Percentiles rank a stretch among this genome's conserved stretches.
Conservation (phyloP, 2,797 vertebrate genomes). For the Semotilus atromaculatus region DNA sequence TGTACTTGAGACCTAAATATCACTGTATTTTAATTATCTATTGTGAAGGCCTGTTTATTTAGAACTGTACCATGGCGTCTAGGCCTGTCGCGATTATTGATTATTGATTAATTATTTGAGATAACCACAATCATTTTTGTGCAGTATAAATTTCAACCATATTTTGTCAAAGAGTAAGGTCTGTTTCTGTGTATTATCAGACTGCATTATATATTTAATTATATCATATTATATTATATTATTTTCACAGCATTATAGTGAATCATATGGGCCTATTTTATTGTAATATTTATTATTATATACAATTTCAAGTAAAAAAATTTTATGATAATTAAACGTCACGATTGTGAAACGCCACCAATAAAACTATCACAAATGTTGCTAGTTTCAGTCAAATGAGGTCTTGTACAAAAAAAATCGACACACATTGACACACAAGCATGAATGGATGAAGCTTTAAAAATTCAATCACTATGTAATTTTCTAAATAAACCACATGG, state of each 20-base stretch:
- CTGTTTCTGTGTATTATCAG: neutral
- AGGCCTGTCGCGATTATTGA: neutral
- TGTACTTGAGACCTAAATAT: constrained; percentile 19
- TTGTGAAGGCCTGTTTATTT: no score
- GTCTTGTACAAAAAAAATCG: neutral
- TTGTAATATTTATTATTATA: neutral
- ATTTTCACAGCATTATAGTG: neutral
- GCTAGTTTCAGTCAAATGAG: neutral
- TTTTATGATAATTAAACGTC: neutral
- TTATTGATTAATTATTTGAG: neutral
- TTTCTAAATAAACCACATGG: neutral
- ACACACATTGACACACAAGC: neutral
- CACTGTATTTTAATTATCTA: neutral
- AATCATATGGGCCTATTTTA: neutral
- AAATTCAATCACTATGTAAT: neutral
- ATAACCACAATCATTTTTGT: neutral
- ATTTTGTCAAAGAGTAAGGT: neutral
- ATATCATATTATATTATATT: neutral
- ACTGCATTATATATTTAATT: no score
- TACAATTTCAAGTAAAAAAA: neutral
- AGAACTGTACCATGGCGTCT: neutral
- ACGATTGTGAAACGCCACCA: neutral
- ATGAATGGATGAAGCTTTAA: neutral
- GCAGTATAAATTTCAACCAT: neutral
- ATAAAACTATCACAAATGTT: neutral